Conservation (phyloP, 2,888 invertebrate genomes). For the Archips xylosteana region DNA sequence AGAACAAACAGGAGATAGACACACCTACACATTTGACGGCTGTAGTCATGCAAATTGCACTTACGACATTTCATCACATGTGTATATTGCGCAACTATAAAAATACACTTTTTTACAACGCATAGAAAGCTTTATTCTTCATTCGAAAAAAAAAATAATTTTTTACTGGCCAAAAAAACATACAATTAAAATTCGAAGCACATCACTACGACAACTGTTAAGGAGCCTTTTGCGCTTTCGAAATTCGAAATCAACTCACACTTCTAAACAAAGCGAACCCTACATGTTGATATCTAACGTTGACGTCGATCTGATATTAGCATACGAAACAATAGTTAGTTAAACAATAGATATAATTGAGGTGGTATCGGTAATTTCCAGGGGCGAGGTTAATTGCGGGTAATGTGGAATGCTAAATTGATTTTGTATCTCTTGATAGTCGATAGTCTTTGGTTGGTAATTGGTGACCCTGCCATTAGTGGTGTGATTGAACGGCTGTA, state of each 20-base stretch:
- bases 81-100: conserved; percentile 12
- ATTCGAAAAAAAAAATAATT: no score
- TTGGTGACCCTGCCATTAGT: conserved; percentile 13
- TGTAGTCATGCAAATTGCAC: conserved; percentile 25
- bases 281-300: conserved; percentile 17
- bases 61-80: conserved; percentile 15
- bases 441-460: conserved; percentile 37
- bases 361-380: conserved; percentile 41
- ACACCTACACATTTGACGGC: conserved; percentile 29
- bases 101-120: not conserved
- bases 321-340: conserved; percentile 48
- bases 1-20: conserved; percentile 35
- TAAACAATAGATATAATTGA: conserved; percentile 66
- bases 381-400: conserved; percentile 51
- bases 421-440: conserved; percentile 39
- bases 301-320: conserved; percentile 44
- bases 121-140: no score
- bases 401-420: conserved; percentile 62
- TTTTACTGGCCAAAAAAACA: no score
- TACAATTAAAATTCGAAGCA: not conserved
- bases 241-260: not conserved
- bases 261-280: conserved; percentile 18
- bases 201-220: not conserved
- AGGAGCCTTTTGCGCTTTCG: not conserved
- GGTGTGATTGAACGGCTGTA: conserved; percentile 21